phyloP scores from a whole-genome alignment of 2,888 invertebrate genomes.

The Drosophila paracracens region DNA sequence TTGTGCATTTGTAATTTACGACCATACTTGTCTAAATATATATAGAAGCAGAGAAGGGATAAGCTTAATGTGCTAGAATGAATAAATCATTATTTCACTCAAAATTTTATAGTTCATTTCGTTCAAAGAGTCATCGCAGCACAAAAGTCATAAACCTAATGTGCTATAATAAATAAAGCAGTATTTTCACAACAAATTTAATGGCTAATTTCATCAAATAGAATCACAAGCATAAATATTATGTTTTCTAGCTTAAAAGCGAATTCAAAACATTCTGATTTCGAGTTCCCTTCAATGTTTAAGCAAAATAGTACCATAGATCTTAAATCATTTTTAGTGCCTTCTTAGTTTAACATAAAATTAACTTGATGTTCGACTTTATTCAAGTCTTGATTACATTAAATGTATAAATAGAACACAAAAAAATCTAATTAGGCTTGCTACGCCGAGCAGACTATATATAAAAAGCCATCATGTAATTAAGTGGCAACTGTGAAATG shows the following conservation, averaged over 20 bases:
- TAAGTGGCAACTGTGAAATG: conserved; percentile 15
- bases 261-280: too few species aligned
- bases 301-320: too few species aligned
- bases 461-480: conserved; percentile 29
- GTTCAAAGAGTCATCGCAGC: background rate
- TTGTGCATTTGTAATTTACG: background rate
- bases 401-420: conserved; percentile 9
- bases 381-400: background rate
- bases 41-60: background rate
- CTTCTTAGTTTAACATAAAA: background rate
- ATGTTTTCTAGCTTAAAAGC: too few species aligned
- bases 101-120: background rate
- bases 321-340: too few species aligned
- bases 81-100: background rate
- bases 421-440: conserved; percentile 5
- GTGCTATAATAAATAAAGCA: background rate
- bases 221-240: too few species aligned
- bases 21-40: background rate
- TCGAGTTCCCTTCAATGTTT: too few species aligned
- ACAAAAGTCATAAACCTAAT: background rate
- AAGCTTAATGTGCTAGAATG: background rate
- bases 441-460: conserved; percentile 2
- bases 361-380: background rate
- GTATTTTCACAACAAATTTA: background rate
- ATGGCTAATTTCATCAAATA: background rate